Conservation (phyloP, 2,888 invertebrate species). For the Apodemia duryi region DNA sequence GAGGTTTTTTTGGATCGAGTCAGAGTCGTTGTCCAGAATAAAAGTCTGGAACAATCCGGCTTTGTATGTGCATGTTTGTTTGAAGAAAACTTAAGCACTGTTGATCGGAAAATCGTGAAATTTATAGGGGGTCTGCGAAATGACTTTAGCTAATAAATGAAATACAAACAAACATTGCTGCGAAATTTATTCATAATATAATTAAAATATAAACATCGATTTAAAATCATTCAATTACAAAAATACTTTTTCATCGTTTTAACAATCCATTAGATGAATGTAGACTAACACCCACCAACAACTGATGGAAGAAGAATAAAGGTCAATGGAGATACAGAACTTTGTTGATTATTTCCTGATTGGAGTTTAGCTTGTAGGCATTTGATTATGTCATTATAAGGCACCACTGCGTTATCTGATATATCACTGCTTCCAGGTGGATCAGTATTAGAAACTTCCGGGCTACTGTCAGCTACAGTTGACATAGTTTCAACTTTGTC, state of each 20-base stretch:
- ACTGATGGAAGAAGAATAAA: slow-evolving; percentile 55
- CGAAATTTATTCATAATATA: neutral
- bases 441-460: slow-evolving; percentile 8
- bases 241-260: neutral
- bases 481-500: neutral
- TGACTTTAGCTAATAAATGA: neutral
- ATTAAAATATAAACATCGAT: neutral
- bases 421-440: neutral
- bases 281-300: slow-evolving; percentile 32
- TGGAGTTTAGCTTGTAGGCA: slow-evolving; percentile 53
- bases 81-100: too few species aligned
- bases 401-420: slow-evolving; percentile 32
- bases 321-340: slow-evolving; percentile 50
- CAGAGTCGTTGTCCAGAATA: too few species aligned
- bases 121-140: too few species aligned
- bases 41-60: too few species aligned
- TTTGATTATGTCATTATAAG: slow-evolving; percentile 54
- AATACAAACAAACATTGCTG: neutral
- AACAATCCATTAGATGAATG: neutral
- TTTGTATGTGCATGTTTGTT: too few species aligned
- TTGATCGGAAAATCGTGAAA: too few species aligned
- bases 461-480: neutral
- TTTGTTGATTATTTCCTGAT: slow-evolving; percentile 28
- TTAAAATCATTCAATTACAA: neutral
- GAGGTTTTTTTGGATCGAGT: too few species aligned